Conservation (phyloP, 1,140 invertebrate species). For the Zaprionus taronus region DNA sequence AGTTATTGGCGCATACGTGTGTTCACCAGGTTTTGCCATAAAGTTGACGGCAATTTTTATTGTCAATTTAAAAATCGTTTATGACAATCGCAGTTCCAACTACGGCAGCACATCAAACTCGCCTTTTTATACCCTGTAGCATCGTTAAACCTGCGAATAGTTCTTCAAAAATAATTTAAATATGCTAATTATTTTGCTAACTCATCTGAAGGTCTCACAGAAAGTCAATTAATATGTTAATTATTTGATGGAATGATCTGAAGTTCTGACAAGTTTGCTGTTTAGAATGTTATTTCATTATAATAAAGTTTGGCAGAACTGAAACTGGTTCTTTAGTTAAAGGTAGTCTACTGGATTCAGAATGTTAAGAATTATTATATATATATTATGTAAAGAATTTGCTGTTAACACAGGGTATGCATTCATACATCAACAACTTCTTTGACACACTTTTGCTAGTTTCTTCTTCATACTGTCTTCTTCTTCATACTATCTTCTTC, state of each 20-base stretch:
- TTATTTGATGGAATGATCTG: background rate
- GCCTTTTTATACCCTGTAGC: constrained; percentile 6
- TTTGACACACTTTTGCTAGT: background rate
- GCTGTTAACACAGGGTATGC: background rate
- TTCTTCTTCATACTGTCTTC: background rate
- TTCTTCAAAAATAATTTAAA: background rate
- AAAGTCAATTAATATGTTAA: background rate
- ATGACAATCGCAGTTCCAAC: constrained; percentile 68
- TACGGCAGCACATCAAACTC: background rate
- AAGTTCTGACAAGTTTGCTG: background rate
- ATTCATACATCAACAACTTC: background rate
- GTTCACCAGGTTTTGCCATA: constrained; percentile 48
- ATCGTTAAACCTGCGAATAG: background rate
- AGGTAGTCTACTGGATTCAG: background rate
- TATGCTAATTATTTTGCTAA: background rate
- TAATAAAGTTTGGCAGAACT: background rate
- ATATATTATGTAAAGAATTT: background rate
- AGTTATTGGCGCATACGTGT: constrained; percentile 25
- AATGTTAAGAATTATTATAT: background rate
- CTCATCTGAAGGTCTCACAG: too few species aligned
- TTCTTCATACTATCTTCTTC: too few species aligned
- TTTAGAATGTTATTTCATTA: background rate
- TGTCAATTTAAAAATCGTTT: constrained; percentile 83
- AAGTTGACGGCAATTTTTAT: constrained; percentile 76
- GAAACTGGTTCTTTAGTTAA: background rate